Base-by-base conservation (phyloP, 2,888 invertebrate species). In the Xanthorhoe spadicearia region DNA sequence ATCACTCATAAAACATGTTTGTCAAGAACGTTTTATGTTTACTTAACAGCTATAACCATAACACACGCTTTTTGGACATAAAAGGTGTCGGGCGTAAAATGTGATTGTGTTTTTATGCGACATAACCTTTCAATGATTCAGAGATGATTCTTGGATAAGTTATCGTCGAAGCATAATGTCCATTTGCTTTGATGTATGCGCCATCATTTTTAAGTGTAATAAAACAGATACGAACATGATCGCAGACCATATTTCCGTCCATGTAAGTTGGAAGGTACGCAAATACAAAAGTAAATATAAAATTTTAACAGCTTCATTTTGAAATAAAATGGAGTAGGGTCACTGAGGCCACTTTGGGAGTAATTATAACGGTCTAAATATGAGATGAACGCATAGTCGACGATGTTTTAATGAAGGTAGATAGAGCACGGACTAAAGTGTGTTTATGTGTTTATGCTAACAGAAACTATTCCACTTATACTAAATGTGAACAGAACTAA, bases 61-160 rank as follows among this genome's bases (percentile, higher is more conserved):
- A 58, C 68, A 58, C 68, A 66, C 63, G 59, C 61, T 64, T 66
- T 73, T 70, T 58, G 64, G 61, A 64, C 71, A 62, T 71, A 73
- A 70, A 71, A 69, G 69, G 68, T 68, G 67, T 61, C 52, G 50
- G 49, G 55, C 56, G 66, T 73, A 70, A 71, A 73, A 70, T 64
- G 65, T 55, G 73, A 77, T 74, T 76, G 65, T 71, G 71, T 79
- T 80, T 79, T 75, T 68, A 78, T 77, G 77, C 67, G 58, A 69
- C 65, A 69, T 73, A 71, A 71, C 70, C 50, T 73, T 73, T 73
- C 70, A 73, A 73, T 70, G 73, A 74, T 73, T 72, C 66, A 56
- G 60, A 68, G 69, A 66, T 68, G 69, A 66, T 68, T 73, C 75
- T 73, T 73, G 77, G 70, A 71, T 66, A 61, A 69, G 77, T 76